These are phyloP conservation scores for Podarcis cretensis DNA, from an alignment of 2,113 vertebrate species.

Conservation along the genomic window DNA sequence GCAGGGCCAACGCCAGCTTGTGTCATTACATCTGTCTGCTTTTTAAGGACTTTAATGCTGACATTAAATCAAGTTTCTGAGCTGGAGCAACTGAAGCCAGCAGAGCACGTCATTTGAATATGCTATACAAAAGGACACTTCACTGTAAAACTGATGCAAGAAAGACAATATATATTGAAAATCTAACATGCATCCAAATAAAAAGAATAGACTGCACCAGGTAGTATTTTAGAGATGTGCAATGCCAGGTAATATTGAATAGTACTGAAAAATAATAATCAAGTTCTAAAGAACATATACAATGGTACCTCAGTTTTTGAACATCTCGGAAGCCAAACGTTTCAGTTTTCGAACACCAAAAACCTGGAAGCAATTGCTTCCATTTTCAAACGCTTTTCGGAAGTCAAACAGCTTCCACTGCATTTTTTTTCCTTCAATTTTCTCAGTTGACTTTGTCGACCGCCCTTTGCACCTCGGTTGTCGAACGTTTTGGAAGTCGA, in stretches of 20 bases:
- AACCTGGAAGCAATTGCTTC: no score
- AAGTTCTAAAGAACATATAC: no score
- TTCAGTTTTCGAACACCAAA: no score
- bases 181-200: background rate
- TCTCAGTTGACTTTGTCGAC: no score
- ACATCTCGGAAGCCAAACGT: no score
- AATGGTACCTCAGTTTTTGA: no score
- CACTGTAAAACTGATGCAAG: background rate
- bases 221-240: background rate
- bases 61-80: constrained; percentile 57
- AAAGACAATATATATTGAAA: background rate
- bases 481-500: no score
- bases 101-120: background rate
- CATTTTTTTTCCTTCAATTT: no score
- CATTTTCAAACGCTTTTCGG: no score
- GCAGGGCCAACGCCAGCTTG: constrained; percentile 55
- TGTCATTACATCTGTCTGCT: constrained; percentile 56
- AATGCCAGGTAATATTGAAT: background rate
- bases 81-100: constrained; percentile 20
- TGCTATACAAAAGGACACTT: background rate
- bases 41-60: constrained; percentile 60
- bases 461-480: no score
- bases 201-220: background rate
- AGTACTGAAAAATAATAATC: no score
- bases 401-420: no score